Percentiles rank a stretch among this genome's conserved stretches.
These are phyloP conservation scores for Desmodus rotundus DNA, from an alignment of 2,113 vertebrate species.

Conservation along the genomic window DNA sequence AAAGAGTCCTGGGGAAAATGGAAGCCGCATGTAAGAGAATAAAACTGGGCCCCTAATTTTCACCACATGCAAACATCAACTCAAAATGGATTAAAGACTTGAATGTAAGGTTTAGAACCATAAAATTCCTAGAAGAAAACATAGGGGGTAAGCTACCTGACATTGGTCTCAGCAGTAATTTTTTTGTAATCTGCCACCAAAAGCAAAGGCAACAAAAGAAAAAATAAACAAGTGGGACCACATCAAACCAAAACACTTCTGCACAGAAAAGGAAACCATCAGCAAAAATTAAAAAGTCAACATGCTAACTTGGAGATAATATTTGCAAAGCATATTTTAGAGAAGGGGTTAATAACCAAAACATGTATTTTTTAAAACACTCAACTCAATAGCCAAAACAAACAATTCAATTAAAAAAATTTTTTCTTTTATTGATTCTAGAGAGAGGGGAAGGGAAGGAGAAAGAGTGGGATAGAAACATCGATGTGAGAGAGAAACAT, in stretches of 20 bases:
- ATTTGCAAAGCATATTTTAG: background rate
- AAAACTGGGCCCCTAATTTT: background rate
- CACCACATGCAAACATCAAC: background rate
- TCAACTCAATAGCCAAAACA: background rate
- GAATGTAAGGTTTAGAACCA: background rate
- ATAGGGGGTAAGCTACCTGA: background rate
- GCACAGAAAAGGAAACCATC: background rate
- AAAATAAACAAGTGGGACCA: background rate
- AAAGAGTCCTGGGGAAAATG: background rate
- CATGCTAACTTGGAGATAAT: background rate
- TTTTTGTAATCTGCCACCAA: background rate
- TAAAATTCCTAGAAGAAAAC: background rate
- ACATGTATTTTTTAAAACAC: background rate
- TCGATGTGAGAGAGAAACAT: no score
- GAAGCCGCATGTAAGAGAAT: background rate
- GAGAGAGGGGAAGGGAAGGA: no score
- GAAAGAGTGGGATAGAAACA: no score
- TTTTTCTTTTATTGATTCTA: no score
- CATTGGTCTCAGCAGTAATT: background rate
- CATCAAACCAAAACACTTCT: background rate
- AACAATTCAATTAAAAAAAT: background rate
- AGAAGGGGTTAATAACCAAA: background rate
- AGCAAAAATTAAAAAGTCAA: background rate
- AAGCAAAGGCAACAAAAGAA: background rate
- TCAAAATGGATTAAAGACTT: background rate